Conservation (phyloP, 2,113 vertebrate species). For the Microcebus lehilahytsara region DNA sequence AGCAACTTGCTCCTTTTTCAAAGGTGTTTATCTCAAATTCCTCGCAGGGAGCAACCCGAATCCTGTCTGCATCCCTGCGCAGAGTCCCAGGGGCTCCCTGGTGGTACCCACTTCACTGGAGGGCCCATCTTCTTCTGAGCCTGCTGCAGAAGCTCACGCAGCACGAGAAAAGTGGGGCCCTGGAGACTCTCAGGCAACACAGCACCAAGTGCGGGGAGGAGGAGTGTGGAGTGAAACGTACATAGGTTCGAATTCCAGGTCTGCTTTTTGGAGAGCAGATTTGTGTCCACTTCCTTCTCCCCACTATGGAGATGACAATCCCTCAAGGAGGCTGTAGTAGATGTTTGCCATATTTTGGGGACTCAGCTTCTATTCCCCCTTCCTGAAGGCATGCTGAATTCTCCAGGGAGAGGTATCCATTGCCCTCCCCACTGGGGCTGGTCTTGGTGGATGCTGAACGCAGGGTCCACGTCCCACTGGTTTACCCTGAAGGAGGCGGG, state of each 20-base stretch:
- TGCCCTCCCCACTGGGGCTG: accelerated
- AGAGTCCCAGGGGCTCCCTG: too few species aligned
- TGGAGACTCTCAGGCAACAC: not conserved
- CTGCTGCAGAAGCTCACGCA: accelerated
- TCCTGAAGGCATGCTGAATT: not conserved
- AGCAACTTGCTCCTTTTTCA: not conserved
- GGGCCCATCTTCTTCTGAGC: not conserved
- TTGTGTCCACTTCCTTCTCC: not conserved
- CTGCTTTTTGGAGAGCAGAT: not conserved
- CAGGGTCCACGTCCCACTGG: too few species aligned
- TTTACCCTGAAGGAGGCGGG: not conserved
- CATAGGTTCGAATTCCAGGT: too few species aligned
- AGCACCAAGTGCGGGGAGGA: accelerated
- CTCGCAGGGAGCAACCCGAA: not conserved
- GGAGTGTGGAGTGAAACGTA: accelerated
- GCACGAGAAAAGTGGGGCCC: not conserved
- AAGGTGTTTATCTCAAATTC: not conserved
- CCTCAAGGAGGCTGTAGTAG: not conserved
- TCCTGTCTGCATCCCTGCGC: accelerated
- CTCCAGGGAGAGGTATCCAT: not conserved
- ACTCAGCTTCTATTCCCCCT: not conserved
- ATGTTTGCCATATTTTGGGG: accelerated
- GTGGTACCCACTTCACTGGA: not conserved
- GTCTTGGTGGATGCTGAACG: not conserved
- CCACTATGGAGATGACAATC: too few species aligned